phyloP scores from a whole-genome alignment of 1,140 invertebrate genomes.

The Nautilus pompilius region DNA sequence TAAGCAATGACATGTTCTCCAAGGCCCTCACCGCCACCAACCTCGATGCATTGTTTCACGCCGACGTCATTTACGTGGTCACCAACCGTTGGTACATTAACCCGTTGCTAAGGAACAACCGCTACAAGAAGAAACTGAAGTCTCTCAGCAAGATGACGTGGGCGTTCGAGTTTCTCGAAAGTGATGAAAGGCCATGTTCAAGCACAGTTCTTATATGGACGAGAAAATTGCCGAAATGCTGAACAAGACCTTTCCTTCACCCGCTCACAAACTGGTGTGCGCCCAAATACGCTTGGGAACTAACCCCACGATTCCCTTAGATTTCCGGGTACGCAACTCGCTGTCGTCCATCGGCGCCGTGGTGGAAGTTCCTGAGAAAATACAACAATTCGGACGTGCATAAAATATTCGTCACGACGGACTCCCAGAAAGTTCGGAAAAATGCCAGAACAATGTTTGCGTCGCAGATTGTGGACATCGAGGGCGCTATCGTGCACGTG shows the following conservation, averaged over 20 bases:
- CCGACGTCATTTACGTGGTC: conserved; percentile 10
- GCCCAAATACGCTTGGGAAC: conserved; percentile 12
- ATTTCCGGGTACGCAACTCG: background rate
- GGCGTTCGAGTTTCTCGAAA: background rate
- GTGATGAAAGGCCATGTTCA: background rate
- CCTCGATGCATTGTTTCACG: background rate
- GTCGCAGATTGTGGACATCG: background rate
- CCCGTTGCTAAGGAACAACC: conserved; percentile 17
- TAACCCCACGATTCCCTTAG: conserved; percentile 13
- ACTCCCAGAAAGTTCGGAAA: conserved; percentile 2
- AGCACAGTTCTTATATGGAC: background rate
- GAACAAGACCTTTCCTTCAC: background rate
- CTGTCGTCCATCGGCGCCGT: background rate
- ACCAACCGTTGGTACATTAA: conserved; percentile 30
- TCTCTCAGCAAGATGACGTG: background rate
- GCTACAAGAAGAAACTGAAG: conserved; percentile 8
- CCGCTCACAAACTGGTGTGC: conserved; percentile 6
- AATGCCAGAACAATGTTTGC: conserved; percentile 3
- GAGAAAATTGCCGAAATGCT: background rate
- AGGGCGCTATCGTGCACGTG: conserved; percentile 7
- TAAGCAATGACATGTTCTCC: background rate
- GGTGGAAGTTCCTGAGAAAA: conserved; percentile 7
- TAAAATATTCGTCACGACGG: conserved; percentile 8
- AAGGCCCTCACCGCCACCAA: background rate
- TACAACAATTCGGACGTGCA: background rate